Evolutionary conservation across 2,888 invertebrate species (phyloP).

Genomic region (Rhorus exstirpatorius): DNA sequence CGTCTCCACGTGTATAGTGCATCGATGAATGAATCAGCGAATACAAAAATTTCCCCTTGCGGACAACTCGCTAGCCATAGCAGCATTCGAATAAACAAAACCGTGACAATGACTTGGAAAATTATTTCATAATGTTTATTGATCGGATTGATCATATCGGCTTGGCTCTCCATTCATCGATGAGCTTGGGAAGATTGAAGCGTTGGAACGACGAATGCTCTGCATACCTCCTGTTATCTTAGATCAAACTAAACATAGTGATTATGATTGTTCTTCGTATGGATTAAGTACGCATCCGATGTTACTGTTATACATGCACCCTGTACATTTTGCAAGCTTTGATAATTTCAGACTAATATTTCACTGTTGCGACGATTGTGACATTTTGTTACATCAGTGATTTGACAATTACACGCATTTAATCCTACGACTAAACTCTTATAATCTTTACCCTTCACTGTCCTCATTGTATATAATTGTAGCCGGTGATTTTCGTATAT

Average conservation of each 20-base stretch:
- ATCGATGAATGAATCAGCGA: neutral
- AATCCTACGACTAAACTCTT: neutral
- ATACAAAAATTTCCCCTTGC: neutral
- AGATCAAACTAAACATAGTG: conserved; percentile 19
- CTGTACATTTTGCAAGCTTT: conserved; percentile 83
- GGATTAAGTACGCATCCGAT: conserved; percentile 48
- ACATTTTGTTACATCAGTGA: neutral
- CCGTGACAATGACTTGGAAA: no score
- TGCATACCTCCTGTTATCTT: conserved; percentile 59
- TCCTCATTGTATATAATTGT: neutral
- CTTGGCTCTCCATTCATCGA: neutral
- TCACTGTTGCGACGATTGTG: neutral
- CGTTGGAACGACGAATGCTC: conserved; percentile 56
- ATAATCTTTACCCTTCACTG: neutral
- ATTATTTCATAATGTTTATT: neutral
- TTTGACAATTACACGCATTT: conserved; percentile 55
- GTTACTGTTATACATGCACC: conserved; percentile 43
- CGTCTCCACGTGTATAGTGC: neutral
- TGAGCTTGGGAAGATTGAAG: neutral
- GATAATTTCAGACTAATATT: conserved; percentile 71
- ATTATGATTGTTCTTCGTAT: conserved; percentile 11
- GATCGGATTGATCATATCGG: neutral
- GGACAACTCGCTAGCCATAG: no score
- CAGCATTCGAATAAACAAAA: no score
- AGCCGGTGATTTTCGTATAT: neutral